Evolutionary conservation across 1,140 invertebrate species (phyloP).

Genomic region (Heliconius nattereri): DNA sequence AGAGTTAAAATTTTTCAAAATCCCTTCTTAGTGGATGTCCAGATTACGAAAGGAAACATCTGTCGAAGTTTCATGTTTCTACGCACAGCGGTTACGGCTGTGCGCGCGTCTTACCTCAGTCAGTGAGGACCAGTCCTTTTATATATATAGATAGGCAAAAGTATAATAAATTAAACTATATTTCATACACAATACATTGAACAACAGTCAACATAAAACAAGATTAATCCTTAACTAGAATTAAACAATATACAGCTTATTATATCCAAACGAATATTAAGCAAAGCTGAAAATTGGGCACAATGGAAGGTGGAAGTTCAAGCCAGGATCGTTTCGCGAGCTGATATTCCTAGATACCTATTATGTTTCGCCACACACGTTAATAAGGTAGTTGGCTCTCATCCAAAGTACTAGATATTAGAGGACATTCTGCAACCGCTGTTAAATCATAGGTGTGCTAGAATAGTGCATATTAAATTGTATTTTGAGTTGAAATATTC

Average conservation of each 20-base stretch:
- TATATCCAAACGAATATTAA: neutral
- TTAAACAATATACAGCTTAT: neutral
- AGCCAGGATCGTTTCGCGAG: neutral
- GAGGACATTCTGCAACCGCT: constrained; percentile 50
- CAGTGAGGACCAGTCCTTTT: no score
- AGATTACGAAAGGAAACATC: no score
- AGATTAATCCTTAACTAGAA: neutral
- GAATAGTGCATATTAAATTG: constrained; percentile 41
- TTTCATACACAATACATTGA: neutral
- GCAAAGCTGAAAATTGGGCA: neutral
- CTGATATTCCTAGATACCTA: constrained; percentile 43
- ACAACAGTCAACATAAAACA: neutral
- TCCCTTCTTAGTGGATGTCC: no score
- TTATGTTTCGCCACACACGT: constrained; percentile 48
- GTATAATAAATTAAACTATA: neutral
- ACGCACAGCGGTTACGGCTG: no score
- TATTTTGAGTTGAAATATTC: neutral
- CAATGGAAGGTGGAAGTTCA: neutral
- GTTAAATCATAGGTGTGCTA: constrained; percentile 47
- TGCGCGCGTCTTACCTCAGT: no score
- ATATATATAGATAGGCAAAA: no score
- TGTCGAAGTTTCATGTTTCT: no score
- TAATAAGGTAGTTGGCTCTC: constrained; percentile 56
- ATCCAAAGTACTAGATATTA: constrained; percentile 52
- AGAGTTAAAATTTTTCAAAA: no score